phyloP scores from a whole-genome alignment of 2,113 vertebrate genomes.

The Peromyscus maniculatus region DNA sequence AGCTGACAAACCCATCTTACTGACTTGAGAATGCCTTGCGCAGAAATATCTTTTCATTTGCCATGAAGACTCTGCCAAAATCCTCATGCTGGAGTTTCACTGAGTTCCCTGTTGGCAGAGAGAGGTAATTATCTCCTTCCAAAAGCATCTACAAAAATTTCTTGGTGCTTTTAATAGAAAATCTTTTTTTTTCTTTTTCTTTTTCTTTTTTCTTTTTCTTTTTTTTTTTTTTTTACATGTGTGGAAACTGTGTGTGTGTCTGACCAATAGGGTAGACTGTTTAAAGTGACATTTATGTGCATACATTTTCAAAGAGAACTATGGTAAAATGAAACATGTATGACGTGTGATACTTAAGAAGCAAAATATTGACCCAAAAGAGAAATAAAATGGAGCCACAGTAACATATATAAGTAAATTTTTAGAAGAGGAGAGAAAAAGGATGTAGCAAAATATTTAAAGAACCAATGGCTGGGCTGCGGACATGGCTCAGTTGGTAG shows the following conservation, averaged over 20 bases:
- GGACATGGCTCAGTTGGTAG: neutral
- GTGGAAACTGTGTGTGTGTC: neutral
- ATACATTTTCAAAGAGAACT: conserved; percentile 17
- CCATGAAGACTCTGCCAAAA: conserved; percentile 48
- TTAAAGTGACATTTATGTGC: neutral
- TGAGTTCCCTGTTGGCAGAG: conserved; percentile 64
- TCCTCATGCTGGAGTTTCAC: conserved; percentile 56
- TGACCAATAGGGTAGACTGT: neutral
- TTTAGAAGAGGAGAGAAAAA: neutral
- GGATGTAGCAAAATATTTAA: neutral
- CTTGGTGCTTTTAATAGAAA: conserved; percentile 58
- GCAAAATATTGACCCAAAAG: neutral
- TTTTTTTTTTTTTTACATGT: no score
- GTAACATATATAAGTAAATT: neutral
- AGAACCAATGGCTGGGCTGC: neutral
- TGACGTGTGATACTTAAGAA: neutral
- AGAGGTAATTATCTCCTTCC: conserved; percentile 59
- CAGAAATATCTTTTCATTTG: conserved; percentile 60
- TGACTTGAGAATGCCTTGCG: conserved; percentile 38
- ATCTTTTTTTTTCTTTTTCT: neutral
- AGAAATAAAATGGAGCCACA: neutral
- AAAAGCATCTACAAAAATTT: conserved; percentile 51
- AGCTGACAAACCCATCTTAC: conserved; percentile 37
- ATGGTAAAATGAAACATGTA: neutral
- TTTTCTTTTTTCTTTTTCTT: neutral